Evolutionary conservation across 2,113 vertebrate species (phyloP), one percentile per base, ranked within the genome.

Genomic region (Gymnorhina tibicen): DNA sequence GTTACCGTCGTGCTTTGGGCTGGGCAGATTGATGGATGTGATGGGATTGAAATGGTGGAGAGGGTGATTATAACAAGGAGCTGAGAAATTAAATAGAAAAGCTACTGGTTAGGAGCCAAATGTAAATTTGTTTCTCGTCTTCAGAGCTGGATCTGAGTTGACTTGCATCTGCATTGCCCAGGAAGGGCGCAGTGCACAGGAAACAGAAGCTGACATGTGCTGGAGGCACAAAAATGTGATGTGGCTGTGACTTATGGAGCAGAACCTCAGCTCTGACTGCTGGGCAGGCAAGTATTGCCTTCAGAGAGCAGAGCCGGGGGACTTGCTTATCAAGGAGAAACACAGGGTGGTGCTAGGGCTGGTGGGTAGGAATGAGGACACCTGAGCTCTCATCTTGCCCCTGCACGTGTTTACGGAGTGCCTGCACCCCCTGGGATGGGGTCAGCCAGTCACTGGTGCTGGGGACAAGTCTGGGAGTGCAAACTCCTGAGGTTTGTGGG

Each of bases 41-140:
- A 92, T 89, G 90, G 91, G 87, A 94, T 28, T 96, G 95, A 95
- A 97, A 74, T 70, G 69, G 85, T 86, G 77, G 46, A 85, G 89
- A 94, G 84, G 86, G 73, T 93, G 96, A 97, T 97, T 96, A 94
- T 70, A 85, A 41, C 63, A 94, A 95, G 74, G 79, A 93, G 89
- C 77, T 89, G 78, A 83, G 80, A 94, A 96, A 95, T 96, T 86
- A 95, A 96, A 97, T 95, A 91, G 92, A 95, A 97, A 93, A 79
- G 53, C 62, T 75, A 50, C 79, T 74, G 89, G 87, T 91, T 95
- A 93, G 89, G 76, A 91, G 93, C 58, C 70, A 94, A 87, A 85
- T 69, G 47, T 89, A 94, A 96, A 95, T 96, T 94, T 90, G 28
- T 70, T 95, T 91, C 72, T 73, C 30, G 83, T 87, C 55, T 66